Percentiles rank a stretch among this genome's conserved stretches.
phyloP scores from a whole-genome alignment of 23 tunicate genomes.

The Phallusia fumigata region DNA sequence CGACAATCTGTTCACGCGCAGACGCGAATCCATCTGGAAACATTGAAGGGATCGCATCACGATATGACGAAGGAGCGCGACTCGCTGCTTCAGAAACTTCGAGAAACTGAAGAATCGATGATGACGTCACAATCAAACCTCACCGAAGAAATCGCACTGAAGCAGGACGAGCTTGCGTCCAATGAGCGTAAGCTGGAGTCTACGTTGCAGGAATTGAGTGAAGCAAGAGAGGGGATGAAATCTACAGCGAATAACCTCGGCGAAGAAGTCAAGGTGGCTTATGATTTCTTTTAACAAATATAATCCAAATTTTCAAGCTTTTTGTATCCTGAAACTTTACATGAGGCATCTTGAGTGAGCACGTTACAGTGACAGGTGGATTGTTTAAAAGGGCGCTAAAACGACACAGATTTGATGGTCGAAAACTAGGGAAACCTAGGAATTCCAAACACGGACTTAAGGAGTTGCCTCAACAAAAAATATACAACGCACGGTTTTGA shows the following conservation, averaged over 20 bases:
- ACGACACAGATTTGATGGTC: too few species aligned
- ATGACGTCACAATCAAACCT: background rate
- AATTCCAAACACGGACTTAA: too few species aligned
- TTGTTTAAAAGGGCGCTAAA: too few species aligned
- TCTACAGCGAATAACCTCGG: background rate
- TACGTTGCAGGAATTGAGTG: background rate
- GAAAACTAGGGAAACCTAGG: too few species aligned
- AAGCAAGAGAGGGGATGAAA: background rate
- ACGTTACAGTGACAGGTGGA: too few species aligned
- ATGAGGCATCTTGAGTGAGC: too few species aligned
- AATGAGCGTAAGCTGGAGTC: background rate
- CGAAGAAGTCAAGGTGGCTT: background rate
- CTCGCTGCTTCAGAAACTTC: background rate
- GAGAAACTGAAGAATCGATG: background rate
- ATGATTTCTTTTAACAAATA: too few species aligned
- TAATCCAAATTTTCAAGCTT: too few species aligned
- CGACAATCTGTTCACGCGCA: background rate
- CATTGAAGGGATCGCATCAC: background rate
- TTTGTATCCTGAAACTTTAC: too few species aligned
- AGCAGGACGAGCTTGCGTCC: background rate
- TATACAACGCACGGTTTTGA: too few species aligned
- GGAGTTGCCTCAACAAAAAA: too few species aligned
- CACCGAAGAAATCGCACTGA: background rate
- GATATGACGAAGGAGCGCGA: background rate
- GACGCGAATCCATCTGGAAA: background rate